A percentile compares a stretch with the other conserved stretches of the same genome.
Conservation (phyloP, 2,113 vertebrate genomes). For the Phrynosoma platyrhinos region DNA sequence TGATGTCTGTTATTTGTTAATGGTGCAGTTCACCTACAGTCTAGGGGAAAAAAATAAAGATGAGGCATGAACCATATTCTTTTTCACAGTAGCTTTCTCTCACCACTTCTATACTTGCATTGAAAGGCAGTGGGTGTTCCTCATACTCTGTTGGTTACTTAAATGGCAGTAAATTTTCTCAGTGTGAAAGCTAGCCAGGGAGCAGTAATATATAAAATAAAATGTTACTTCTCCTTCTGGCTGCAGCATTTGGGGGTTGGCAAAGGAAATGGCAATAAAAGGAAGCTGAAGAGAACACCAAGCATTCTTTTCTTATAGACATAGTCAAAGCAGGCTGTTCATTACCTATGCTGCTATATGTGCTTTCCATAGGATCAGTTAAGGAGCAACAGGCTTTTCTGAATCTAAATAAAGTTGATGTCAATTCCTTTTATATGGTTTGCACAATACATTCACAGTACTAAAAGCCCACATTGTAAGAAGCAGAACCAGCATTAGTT, state of each 20-base stretch:
- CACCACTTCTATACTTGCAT: slow-evolving; percentile 47
- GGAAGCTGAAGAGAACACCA: slow-evolving; percentile 35
- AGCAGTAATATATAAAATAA: slow-evolving; percentile 47
- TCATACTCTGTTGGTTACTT: slow-evolving; percentile 57
- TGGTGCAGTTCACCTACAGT: slow-evolving; percentile 10
- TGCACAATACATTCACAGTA: no score
- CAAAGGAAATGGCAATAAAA: slow-evolving; percentile 40
- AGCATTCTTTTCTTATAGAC: not conserved
- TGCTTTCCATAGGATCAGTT: not conserved
- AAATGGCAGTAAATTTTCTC: slow-evolving; percentile 64
- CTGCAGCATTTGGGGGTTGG: slow-evolving; percentile 37
- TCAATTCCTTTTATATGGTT: no score
- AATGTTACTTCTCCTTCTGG: slow-evolving; percentile 46
- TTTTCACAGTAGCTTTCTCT: slow-evolving; percentile 53
- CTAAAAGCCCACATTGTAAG: no score
- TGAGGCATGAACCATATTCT: slow-evolving; percentile 25
- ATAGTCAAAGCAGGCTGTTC: no score
- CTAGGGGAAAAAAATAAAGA: slow-evolving; percentile 32
- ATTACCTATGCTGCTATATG: not conserved
- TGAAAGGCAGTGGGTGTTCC: slow-evolving; percentile 40
- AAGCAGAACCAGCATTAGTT: not conserved
- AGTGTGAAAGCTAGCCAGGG: slow-evolving; percentile 59
- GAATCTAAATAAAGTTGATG: no score
- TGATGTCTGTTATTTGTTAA: slow-evolving; percentile 26
- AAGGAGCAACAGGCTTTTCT: no score